phyloP scores from a whole-genome alignment of 1,140 invertebrate species.

The Eupristina koningsbergeri region DNA sequence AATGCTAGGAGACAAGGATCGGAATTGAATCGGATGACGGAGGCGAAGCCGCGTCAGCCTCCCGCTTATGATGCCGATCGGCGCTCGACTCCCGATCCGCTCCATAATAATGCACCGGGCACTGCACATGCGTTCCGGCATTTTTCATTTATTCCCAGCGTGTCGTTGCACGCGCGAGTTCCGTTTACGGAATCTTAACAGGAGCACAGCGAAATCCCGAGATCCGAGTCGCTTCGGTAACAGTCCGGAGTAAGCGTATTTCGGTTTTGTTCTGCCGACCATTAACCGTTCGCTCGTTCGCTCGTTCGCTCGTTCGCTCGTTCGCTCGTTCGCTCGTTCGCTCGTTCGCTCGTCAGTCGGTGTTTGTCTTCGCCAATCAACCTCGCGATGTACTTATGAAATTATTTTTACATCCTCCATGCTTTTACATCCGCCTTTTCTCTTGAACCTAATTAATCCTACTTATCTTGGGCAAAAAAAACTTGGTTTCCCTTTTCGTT shows the following conservation, averaged over 20 bases:
- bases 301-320: too few relatives aligned
- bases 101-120: constrained; percentile 42
- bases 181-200: constrained; percentile 71
- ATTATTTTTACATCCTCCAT: background rate
- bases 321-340: too few relatives aligned
- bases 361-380: background rate
- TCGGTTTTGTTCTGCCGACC: constrained; percentile 18
- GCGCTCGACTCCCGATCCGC: constrained; percentile 27
- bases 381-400: background rate
- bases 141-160: constrained; percentile 48
- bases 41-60: constrained; percentile 57
- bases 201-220: background rate
- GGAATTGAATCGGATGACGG: constrained; percentile 59
- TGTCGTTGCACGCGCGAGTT: constrained; percentile 53
- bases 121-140: background rate
- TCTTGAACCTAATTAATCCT: background rate
- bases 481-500: background rate
- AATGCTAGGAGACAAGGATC: constrained; percentile 53
- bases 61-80: constrained; percentile 57
- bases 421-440: too few relatives aligned
- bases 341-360: constrained; percentile 25
- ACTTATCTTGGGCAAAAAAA: too few relatives aligned
- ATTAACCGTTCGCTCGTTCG: constrained; percentile 49
- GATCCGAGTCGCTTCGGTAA: background rate
- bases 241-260: background rate